Conservation (phyloP, 2,113 vertebrate genomes). For the Castor canadensis region DNA sequence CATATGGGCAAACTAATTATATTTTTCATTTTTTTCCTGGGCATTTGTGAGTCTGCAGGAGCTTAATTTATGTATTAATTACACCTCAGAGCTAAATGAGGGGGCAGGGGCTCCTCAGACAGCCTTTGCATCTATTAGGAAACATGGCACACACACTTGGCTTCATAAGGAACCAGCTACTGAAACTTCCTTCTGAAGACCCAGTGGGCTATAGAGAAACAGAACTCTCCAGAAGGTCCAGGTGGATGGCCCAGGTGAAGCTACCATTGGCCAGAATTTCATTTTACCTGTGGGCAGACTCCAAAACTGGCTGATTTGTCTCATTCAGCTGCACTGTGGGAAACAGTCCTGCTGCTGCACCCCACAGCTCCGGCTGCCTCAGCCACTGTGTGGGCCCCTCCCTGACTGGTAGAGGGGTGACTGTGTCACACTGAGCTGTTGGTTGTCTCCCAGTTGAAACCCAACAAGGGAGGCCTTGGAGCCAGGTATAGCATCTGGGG, state of each 20-base stretch:
- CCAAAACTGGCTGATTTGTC: not conserved
- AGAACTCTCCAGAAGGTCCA: not conserved
- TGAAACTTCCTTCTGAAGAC: not conserved
- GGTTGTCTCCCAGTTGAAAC: rapidly evolving
- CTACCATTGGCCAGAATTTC: not conserved
- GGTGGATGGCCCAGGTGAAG: not conserved
- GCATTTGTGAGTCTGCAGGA: slow-evolving; percentile 82
- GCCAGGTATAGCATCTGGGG: not conserved
- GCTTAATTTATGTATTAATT: slow-evolving; percentile 86
- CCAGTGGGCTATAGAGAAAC: not conserved
- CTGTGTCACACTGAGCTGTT: rapidly evolving
- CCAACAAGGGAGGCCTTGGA: not conserved
- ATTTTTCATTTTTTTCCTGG: slow-evolving; percentile 80
- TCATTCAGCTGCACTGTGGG: not conserved
- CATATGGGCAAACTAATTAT: slow-evolving; percentile 85
- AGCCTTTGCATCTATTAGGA: slow-evolving; percentile 66
- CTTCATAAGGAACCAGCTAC: not conserved
- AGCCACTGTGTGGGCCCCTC: rapidly evolving
- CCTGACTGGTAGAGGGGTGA: not conserved
- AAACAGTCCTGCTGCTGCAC: rapidly evolving
- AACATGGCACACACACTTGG: not conserved
- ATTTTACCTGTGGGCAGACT: not conserved
- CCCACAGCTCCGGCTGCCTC: rapidly evolving
- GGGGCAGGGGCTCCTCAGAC: slow-evolving; percentile 75
- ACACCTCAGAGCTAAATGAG: slow-evolving; percentile 82